Conservation (phyloP, 2,113 vertebrate genomes). For the Recurvirostra avosetta region DNA sequence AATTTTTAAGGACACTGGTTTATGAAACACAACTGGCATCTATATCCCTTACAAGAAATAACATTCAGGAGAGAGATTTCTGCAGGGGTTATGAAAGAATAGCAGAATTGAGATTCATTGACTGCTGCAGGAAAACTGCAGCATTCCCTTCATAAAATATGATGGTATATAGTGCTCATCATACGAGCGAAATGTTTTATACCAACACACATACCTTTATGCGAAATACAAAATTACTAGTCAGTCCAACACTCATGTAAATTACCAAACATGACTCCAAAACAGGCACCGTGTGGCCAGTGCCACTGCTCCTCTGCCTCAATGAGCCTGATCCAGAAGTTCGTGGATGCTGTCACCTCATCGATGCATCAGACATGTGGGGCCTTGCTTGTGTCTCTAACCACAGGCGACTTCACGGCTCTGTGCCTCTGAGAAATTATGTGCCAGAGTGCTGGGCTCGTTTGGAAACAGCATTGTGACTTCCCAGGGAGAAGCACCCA, state of each 20-base stretch:
- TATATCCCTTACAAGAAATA: not conserved
- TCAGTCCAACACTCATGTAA: not conserved
- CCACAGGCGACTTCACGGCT: not conserved
- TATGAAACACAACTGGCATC: not conserved
- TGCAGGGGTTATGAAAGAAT: not conserved
- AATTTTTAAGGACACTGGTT: not conserved
- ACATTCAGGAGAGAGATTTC: not conserved
- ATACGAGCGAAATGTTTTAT: fast-evolving
- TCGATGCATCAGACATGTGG: fast-evolving
- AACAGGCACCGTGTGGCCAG: fast-evolving
- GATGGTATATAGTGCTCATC: fast-evolving
- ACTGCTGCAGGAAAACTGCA: not conserved
- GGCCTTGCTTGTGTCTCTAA: not conserved
- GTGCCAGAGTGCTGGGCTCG: not conserved
- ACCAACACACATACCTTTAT: not conserved
- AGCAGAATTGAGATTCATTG: not conserved
- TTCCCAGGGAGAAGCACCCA: not conserved
- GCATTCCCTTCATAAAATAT: not conserved
- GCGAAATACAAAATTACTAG: not conserved
- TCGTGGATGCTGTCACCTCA: not conserved
- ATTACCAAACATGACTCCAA: not conserved
- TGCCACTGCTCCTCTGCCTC: not conserved
- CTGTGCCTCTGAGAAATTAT: not conserved
- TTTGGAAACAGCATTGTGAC: not conserved
- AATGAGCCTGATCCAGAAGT: not conserved